Percentiles rank a stretch among this genome's conserved stretches.
phyloP scores from a whole-genome alignment of 2,888 invertebrate species.

The Phymatocera aterrima region DNA sequence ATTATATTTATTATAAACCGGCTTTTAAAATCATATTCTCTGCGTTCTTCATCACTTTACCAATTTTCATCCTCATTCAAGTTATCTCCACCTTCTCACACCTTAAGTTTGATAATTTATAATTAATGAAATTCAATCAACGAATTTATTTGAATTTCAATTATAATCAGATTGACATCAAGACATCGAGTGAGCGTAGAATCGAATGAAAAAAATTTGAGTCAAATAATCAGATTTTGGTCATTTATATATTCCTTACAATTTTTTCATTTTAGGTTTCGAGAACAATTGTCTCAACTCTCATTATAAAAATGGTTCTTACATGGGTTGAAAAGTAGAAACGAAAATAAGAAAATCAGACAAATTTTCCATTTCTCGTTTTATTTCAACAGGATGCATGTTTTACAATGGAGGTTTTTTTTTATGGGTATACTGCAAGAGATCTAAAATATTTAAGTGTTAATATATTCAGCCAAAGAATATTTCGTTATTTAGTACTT shows the following conservation, averaged over 20 bases:
- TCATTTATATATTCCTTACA: neutral
- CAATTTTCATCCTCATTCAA: neutral
- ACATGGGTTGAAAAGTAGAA: neutral
- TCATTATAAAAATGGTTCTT: neutral
- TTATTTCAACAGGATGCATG: neutral
- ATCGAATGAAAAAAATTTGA: neutral
- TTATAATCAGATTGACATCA: neutral
- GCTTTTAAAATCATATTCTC: neutral
- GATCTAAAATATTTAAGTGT: neutral
- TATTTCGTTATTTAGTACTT: neutral
- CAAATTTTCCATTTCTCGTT: neutral
- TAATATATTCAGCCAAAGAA: neutral
- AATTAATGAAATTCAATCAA: neutral
- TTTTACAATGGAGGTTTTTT: neutral
- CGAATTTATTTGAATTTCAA: neutral
- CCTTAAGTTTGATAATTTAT: neutral
- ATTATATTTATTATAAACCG: constrained; percentile 30
- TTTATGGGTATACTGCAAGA: neutral
- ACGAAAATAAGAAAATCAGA: too few relatives aligned
- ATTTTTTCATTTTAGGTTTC: neutral
- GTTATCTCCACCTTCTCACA: neutral
- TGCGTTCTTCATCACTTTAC: neutral
- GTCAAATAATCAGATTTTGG: too few relatives aligned
- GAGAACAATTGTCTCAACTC: neutral
- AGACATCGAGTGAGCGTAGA: neutral